These are phyloP conservation scores for Junonia oenone DNA, from an alignment of 2,888 invertebrate genomes.

Conservation along the genomic window DNA sequence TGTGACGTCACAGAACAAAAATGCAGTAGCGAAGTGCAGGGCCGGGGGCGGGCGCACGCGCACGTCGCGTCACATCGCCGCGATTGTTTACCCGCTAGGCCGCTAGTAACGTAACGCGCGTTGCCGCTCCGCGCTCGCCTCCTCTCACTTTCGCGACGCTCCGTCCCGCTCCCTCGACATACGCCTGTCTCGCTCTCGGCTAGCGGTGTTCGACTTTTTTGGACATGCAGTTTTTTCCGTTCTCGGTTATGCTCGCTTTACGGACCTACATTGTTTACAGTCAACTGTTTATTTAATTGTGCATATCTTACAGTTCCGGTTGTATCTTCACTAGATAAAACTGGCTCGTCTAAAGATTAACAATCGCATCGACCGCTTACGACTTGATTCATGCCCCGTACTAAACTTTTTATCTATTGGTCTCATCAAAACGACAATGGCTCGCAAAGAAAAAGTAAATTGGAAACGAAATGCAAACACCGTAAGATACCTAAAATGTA, in stretches of 20 bases:
- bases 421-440: neutral
- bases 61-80: constrained; percentile 67
- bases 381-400: neutral
- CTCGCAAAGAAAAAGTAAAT: neutral
- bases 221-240: constrained; percentile 71
- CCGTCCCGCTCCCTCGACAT: constrained; percentile 44
- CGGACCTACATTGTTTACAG: constrained; percentile 56
- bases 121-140: constrained; percentile 69
- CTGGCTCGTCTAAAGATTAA: neutral
- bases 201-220: constrained; percentile 78
- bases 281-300: constrained; percentile 40
- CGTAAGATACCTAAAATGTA: constrained; percentile 1
- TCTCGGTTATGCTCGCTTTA: constrained; percentile 61
- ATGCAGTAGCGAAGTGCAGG: constrained; percentile 70
- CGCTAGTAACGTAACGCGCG: constrained; percentile 67
- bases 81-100: constrained; percentile 77
- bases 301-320: constrained; percentile 18
- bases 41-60: constrained; percentile 56
- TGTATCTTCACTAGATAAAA: neutral
- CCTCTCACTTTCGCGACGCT: constrained; percentile 75
- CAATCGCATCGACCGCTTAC: neutral
- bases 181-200: constrained; percentile 52
- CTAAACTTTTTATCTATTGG: neutral
- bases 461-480: neutral
- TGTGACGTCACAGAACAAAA: constrained; percentile 63